Evolutionary conservation across 2,113 vertebrate species (phyloP).

Genomic region (Toxotes chatareus): DNA sequence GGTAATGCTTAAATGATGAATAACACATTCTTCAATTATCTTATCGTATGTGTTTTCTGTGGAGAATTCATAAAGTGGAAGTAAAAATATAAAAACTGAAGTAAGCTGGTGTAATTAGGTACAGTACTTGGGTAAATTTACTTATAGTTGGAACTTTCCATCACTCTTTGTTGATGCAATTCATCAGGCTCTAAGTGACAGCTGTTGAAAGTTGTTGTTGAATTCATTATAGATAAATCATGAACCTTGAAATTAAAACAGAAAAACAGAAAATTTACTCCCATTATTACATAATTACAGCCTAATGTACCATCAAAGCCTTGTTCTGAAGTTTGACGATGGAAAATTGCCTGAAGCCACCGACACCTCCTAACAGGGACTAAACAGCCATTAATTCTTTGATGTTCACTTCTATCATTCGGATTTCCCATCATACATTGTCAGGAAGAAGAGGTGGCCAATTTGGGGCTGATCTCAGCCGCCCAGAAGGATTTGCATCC

Average conservation of each 20-base stretch:
- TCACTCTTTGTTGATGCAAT: not conserved
- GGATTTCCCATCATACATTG: slow-evolving; percentile 53
- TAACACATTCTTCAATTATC: not conserved
- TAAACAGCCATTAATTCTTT: slow-evolving; percentile 69
- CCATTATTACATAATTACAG: slow-evolving; percentile 8
- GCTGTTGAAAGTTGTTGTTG: not conserved
- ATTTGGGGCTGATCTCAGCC: slow-evolving; percentile 54
- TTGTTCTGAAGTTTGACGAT: slow-evolving; percentile 32
- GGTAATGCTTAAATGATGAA: not conserved
- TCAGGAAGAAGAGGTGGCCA: slow-evolving; percentile 48
- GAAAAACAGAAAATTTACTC: slow-evolving; percentile 11
- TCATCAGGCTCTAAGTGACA: not conserved
- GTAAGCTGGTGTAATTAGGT: too few species aligned
- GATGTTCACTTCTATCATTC: slow-evolving; percentile 70
- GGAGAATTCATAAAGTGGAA: not conserved
- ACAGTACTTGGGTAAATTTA: not conserved
- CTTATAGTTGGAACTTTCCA: not conserved
- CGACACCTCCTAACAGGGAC: slow-evolving; percentile 53
- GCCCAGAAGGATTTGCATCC: slow-evolving; percentile 67
- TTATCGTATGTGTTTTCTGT: not conserved
- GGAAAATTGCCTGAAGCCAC: slow-evolving; percentile 45
- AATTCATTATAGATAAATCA: slow-evolving; percentile 24
- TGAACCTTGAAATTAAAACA: slow-evolving; percentile 39
- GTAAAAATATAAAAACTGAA: not conserved
- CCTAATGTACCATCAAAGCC: slow-evolving; percentile 31